phyloP scores from a whole-genome alignment of 2,888 invertebrate species.

The Phania funesta region DNA sequence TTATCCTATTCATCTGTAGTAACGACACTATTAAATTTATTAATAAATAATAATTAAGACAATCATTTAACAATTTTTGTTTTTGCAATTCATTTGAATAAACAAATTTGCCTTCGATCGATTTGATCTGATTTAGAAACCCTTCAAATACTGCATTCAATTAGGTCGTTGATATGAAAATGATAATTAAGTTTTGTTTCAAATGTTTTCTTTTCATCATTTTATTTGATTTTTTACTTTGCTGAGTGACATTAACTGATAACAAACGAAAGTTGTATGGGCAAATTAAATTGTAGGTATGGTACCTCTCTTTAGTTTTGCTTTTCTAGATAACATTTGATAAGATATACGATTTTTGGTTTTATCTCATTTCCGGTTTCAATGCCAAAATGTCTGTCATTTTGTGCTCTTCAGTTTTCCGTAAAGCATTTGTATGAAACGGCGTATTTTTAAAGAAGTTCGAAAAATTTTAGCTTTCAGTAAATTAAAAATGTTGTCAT shows the following conservation, averaged over 20 bases:
- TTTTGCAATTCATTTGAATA: neutral
- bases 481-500: too few relatives aligned
- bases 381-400: neutral
- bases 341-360: slow-evolving; percentile 21
- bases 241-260: slow-evolving; percentile 7
- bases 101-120: neutral
- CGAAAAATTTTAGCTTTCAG: too few relatives aligned
- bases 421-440: neutral
- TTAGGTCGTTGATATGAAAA: slow-evolving; percentile 4
- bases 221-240: slow-evolving; percentile 8
- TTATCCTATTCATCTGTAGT: too few relatives aligned
- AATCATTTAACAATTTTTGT: neutral
- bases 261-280: slow-evolving; percentile 3
- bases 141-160: neutral
- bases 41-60: neutral
- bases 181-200: slow-evolving; percentile 5
- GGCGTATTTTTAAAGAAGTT: too few relatives aligned
- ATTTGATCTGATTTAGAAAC: neutral
- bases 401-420: neutral
- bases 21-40: neutral
- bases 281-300: slow-evolving; percentile 2
- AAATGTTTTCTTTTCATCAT: neutral
- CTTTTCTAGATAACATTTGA: neutral
- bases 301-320: neutral
- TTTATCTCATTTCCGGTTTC: slow-evolving; percentile 30